Base-by-base conservation (phyloP, 2,797 vertebrate genomes). In the Hybognathus amarus region DNA sequence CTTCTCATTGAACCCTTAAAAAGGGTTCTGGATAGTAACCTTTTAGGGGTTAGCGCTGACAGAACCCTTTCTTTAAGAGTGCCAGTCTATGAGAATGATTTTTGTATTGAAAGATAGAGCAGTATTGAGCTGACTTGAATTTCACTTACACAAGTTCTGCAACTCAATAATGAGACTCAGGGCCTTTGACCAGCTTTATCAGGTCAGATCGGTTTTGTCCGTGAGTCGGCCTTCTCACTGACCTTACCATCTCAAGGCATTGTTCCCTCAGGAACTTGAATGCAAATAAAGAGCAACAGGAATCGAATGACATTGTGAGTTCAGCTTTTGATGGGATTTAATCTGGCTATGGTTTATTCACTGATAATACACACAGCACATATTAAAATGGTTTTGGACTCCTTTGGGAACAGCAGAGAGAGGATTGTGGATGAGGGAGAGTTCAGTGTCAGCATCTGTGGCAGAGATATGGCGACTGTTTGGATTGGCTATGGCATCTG, bases 181-280 rank as follows among this genome's bases (percentile, higher is more conserved):
- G 80, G 47, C 81, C 64, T 90, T 88, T 92, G 90, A 93, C 90
- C 88, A 63, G 89, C 87, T 88, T 63, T 79, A 93, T 92, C 78
- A 82, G 79, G 82, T 87, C 85, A 87, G 87, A 87, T n/a, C 76
- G 71, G 83, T 82, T 73, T 71, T 74, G 64, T 56, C 54, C 42
- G 40, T 75, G 68, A 77, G 54, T 77, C n/a, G 70, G 77, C 90
- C 56, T 87, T 87, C 91, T 90, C 89, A 90, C 90, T 92, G 91
- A 87, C 91, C 87, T 90, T 89, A 87, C 89, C 83, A 86, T 89
- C 90, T 88, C 90, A 91, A 91, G 90, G 90, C 90, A 87, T 33
- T 56, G 12, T 85, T 89, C 87, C 88, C 87, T 86, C 88, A 87
- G 84, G 56, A 84, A 85, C 69, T 85, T 85, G 81, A 86, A 52